These are phyloP conservation scores for Acanthococcus lagerstroemiae DNA, from an alignment of 2,888 invertebrate genomes.

Conservation along the genomic window DNA sequence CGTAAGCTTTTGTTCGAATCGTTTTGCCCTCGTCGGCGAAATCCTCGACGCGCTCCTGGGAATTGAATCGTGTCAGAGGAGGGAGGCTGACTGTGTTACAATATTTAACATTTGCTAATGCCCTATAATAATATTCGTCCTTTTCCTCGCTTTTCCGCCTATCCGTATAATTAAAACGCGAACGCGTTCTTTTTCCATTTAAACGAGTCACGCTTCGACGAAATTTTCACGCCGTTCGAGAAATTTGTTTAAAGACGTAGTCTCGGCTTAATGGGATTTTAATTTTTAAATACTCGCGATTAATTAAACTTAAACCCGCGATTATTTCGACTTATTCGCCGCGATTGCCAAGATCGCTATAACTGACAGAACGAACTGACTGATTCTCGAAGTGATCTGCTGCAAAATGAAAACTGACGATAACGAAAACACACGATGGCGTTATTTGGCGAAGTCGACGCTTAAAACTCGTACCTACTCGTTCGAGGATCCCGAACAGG, in stretches of 20 bases:
- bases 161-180: conserved; percentile 22
- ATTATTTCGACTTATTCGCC: background rate
- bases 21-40: conserved; percentile 21
- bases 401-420: no score
- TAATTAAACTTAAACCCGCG: background rate
- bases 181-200: conserved; percentile 20
- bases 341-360: no score
- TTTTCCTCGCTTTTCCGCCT: background rate
- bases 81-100: conserved; percentile 12
- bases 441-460: no score
- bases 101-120: conserved; percentile 30
- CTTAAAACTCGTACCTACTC: no score
- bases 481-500: no score
- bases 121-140: conserved; percentile 25
- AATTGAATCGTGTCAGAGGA: conserved; percentile 15
- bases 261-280: background rate
- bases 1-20: conserved; percentile 12
- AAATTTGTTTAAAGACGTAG: background rate
- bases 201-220: conserved; percentile 28
- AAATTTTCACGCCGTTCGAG: conserved; percentile 2
- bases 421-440: no score
- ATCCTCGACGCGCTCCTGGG: conserved; percentile 15
- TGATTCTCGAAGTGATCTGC: no score
- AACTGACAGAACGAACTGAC: no score
- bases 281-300: background rate